These are phyloP conservation scores for Esox lucius DNA, from an alignment of 2,797 vertebrate species.

Conservation along the genomic window DNA sequence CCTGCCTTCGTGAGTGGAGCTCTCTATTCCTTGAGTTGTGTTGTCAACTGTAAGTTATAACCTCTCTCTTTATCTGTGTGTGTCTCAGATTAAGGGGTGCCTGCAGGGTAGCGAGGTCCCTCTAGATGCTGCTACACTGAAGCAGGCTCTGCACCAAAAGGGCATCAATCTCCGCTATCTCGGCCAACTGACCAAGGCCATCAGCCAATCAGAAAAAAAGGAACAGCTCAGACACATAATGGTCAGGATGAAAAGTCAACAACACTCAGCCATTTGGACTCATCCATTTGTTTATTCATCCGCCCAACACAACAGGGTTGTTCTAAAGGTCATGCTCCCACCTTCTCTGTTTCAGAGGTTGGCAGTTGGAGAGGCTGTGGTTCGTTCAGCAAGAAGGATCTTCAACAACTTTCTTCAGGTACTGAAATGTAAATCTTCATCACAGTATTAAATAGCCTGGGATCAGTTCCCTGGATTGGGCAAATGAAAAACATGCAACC, in stretches of 20 bases:
- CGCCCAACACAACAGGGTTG: background rate
- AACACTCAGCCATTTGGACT: too few species aligned
- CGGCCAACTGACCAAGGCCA: constrained; percentile 68
- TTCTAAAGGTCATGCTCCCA: background rate
- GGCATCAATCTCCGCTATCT: constrained; percentile 84
- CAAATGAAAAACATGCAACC: background rate
- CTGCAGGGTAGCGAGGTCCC: constrained; percentile 67
- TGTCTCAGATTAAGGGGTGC: constrained; percentile 72
- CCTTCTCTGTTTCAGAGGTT: constrained; percentile 65
- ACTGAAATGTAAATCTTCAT: background rate
- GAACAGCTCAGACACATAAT: constrained; percentile 75
- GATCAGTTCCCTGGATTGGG: background rate
- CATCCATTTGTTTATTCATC: background rate
- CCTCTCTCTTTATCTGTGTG: constrained; percentile 11
- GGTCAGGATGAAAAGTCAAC: constrained; percentile 54
- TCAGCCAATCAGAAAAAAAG: constrained; percentile 71
- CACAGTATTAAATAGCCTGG: background rate
- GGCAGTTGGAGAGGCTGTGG: constrained; percentile 70
- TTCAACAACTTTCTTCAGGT: constrained; percentile 81
- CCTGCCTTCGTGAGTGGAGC: constrained; percentile 75
- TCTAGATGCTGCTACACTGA: constrained; percentile 77
- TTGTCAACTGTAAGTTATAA: background rate
- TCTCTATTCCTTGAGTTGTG: background rate
- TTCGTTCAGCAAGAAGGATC: constrained; percentile 74
- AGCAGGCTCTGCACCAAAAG: constrained; percentile 69